phyloP scores from a whole-genome alignment of 2,797 vertebrate genomes.

The Enteromius unitaeniatus region DNA sequence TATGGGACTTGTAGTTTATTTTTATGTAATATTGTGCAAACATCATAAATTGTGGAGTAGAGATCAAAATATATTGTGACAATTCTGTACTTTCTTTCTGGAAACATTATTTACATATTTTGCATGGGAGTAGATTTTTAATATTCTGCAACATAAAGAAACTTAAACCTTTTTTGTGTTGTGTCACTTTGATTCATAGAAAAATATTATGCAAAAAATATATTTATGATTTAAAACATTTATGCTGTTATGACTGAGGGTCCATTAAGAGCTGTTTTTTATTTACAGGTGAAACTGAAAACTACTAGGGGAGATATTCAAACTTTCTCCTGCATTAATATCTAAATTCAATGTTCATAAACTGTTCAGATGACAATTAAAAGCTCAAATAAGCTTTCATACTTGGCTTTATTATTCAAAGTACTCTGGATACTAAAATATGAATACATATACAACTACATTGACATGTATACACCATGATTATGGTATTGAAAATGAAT shows the following conservation, averaged over 20 bases:
- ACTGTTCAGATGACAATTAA: not conserved
- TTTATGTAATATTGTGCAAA: not conserved
- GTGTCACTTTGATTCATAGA: not conserved
- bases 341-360: not conserved
- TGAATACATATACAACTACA: too few relatives aligned
- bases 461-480: not conserved
- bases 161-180: not conserved
- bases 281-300: not conserved
- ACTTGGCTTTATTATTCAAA: not conserved
- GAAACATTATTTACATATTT: not conserved
- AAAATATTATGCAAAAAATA: too few relatives aligned
- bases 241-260: not conserved
- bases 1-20: conserved; percentile 46
- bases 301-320: not conserved
- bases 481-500: not conserved
- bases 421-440: not conserved
- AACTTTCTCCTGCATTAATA: not conserved
- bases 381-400: not conserved
- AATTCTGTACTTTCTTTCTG: not conserved
- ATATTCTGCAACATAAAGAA: not conserved
- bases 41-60: not conserved
- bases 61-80: not conserved
- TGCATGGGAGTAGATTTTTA: not conserved
- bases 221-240: not conserved
- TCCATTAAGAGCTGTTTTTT: not conserved